Evolutionary conservation across 2,888 invertebrate genomes (phyloP).

Genomic region (Perizoma affinitatum): DNA sequence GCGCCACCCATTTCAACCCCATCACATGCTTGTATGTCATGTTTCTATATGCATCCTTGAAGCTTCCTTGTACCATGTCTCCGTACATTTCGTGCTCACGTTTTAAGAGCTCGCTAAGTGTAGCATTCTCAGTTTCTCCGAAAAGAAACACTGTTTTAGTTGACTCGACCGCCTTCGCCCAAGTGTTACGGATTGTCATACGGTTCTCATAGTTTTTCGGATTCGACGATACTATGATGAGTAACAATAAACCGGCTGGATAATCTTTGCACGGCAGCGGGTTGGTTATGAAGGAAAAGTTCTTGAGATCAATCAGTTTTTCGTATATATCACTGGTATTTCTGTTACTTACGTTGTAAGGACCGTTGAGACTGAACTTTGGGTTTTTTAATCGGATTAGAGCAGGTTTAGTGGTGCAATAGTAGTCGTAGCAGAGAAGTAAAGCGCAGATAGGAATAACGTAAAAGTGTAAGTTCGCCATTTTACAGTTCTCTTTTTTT

Average conservation of each 20-base stretch:
- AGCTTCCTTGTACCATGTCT: slow-evolving; percentile 91
- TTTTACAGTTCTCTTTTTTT: slow-evolving; percentile 40
- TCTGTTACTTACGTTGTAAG: slow-evolving; percentile 38
- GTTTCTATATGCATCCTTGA: slow-evolving; percentile 90
- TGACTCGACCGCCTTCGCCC: slow-evolving; percentile 85
- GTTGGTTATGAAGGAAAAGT: slow-evolving; percentile 86
- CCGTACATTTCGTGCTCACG: slow-evolving; percentile 83
- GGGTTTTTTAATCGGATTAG: slow-evolving; percentile 50
- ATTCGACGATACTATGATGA: slow-evolving; percentile 88
- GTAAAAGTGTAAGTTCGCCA: slow-evolving; percentile 50
- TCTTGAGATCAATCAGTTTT: slow-evolving; percentile 82
- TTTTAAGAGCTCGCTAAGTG: slow-evolving; percentile 61
- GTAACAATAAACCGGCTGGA: slow-evolving; percentile 74
- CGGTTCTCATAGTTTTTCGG: slow-evolving; percentile 87
- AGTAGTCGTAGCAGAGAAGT: slow-evolving; percentile 50
- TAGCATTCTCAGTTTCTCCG: slow-evolving; percentile 68
- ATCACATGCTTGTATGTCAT: slow-evolving; percentile 94
- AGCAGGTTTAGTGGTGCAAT: slow-evolving; percentile 34
- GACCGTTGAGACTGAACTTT: slow-evolving; percentile 55
- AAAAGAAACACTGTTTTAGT: slow-evolving; percentile 87
- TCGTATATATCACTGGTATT: slow-evolving; percentile 52
- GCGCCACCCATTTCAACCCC: slow-evolving; percentile 90
- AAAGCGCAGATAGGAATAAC: slow-evolving; percentile 45
- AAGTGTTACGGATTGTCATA: slow-evolving; percentile 88
- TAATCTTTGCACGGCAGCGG: slow-evolving; percentile 81